Conservation (phyloP, 2,113 vertebrate genomes). For the Ia io region DNA sequence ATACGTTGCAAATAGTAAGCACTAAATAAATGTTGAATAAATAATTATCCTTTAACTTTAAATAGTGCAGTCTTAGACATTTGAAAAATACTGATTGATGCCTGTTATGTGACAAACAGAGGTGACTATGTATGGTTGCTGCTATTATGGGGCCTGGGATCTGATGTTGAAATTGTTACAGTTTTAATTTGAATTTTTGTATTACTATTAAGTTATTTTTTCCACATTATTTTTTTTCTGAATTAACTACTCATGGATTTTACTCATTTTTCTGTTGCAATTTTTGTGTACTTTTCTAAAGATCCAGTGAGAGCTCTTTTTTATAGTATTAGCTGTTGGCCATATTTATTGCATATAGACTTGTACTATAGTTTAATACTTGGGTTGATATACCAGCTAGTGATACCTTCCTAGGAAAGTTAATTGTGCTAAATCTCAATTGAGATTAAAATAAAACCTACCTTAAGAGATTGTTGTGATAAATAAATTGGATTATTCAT, state of each 20-base stretch:
- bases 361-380: neutral
- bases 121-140: neutral
- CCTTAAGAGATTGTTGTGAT: neutral
- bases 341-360: neutral
- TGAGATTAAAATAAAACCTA: constrained; percentile 20
- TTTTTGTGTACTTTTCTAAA: neutral
- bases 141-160: neutral
- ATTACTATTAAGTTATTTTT: neutral
- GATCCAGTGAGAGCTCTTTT: neutral
- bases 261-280: neutral
- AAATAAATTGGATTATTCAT: neutral
- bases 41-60: constrained; percentile 4
- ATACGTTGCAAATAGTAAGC: neutral
- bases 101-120: neutral
- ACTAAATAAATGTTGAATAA: neutral
- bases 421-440: neutral
- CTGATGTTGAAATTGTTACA: neutral
- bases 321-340: neutral
- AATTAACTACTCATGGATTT: neutral
- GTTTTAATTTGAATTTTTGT: neutral
- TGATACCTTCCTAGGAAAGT: neutral
- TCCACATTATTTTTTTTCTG: neutral
- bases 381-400: neutral
- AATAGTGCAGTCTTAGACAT: neutral
- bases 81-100: neutral